phyloP scores from a whole-genome alignment of 2,888 invertebrate species.

The Acholoe squamosa region DNA sequence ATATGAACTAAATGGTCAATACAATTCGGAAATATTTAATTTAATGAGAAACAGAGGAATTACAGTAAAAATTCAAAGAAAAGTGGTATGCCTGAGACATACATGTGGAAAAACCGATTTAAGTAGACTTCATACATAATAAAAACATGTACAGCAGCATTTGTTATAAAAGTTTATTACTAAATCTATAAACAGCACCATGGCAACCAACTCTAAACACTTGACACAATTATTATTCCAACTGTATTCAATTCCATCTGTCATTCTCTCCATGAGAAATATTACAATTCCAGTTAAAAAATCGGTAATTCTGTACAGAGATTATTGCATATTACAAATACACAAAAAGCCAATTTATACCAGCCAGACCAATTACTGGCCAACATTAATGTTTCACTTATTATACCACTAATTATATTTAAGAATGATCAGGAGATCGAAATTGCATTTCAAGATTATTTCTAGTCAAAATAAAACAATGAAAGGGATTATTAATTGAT shows the following conservation, averaged over 20 bases:
- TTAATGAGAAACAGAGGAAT: no score
- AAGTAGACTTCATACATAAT: no score
- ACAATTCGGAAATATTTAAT: no score
- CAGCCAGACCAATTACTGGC: background rate
- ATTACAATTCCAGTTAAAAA: background rate
- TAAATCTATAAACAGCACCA: conserved; percentile 37
- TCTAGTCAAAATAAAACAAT: background rate
- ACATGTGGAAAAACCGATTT: no score
- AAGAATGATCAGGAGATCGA: background rate
- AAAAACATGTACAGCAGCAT: background rate
- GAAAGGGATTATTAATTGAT: background rate
- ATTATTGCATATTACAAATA: background rate
- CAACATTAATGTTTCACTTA: background rate
- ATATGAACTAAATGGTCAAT: no score
- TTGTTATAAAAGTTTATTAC: conserved; percentile 24
- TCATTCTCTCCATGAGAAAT: background rate
- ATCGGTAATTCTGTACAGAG: background rate
- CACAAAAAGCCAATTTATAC: background rate
- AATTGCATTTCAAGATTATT: background rate
- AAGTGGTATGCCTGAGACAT: no score
- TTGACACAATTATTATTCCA: background rate
- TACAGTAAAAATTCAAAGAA: no score
- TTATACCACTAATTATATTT: background rate
- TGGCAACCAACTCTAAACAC: conserved; percentile 33
- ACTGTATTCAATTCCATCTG: background rate